These are phyloP conservation scores for Lithophane semibrunnea DNA, from an alignment of 2,888 invertebrate species.

Conservation along the genomic window DNA sequence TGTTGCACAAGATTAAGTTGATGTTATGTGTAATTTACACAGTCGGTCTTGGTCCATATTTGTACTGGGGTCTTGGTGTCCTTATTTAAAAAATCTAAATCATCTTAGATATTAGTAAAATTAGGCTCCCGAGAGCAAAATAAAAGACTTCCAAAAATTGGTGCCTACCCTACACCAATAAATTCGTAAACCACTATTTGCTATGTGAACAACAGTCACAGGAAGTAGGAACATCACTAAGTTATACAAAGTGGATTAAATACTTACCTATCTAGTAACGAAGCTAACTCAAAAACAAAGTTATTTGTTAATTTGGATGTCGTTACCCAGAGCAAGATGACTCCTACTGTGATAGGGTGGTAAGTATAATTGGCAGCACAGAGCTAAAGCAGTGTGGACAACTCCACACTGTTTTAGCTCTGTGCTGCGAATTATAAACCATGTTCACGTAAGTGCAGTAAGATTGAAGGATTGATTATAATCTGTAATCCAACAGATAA, in stretches of 20 bases:
- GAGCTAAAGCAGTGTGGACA: no score
- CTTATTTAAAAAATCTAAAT: background rate
- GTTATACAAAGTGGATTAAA: no score
- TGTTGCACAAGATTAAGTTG: conserved; percentile 35
- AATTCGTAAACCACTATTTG: no score
- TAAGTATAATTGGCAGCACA: no score
- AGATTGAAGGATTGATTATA: conserved; percentile 15
- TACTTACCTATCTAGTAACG: no score
- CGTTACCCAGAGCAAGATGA: background rate
- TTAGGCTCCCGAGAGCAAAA: background rate
- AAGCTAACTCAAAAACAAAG: no score
- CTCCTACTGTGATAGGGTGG: no score
- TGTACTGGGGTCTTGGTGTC: background rate
- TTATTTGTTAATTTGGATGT: no score
- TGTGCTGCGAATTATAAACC: background rate
- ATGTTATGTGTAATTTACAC: background rate
- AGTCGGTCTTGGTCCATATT: background rate
- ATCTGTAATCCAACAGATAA: conserved; percentile 16
- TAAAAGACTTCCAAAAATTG: background rate
- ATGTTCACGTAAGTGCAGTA: background rate
- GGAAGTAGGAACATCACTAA: no score
- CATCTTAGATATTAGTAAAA: no score
- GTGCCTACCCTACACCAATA: no score
- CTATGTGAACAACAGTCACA: no score
- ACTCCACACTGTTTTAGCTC: background rate